phyloP scores from a whole-genome alignment of 1,140 invertebrate genomes.

The Aricia agestis region DNA sequence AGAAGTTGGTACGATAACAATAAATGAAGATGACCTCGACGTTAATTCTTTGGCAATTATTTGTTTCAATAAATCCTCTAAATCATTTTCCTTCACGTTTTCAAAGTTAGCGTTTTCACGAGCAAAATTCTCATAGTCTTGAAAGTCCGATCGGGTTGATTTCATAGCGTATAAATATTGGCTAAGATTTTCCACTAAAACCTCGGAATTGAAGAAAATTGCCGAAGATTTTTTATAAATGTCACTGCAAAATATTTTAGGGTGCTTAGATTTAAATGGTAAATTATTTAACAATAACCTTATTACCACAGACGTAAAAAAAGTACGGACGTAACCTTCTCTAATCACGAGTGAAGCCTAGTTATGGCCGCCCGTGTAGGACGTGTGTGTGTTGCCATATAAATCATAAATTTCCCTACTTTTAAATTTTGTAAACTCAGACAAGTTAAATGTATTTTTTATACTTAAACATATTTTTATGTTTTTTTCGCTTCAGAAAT shows the following conservation, averaged over 20 bases:
- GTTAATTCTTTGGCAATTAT: slow-evolving; percentile 15
- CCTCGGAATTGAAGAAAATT: not conserved
- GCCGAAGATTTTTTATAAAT: not conserved
- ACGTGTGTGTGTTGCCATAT: no score
- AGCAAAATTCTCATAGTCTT: not conserved
- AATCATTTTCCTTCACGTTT: not conserved
- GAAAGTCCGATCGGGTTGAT: not conserved
- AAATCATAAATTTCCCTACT: no score
- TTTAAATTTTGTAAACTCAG: no score
- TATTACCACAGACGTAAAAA: no score
- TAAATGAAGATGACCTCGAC: slow-evolving; percentile 30
- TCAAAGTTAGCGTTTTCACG: not conserved
- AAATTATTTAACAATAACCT: no score
- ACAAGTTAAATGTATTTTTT: no score
- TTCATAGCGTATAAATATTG: not conserved
- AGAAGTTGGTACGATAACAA: slow-evolving; percentile 34
- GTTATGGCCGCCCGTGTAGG: no score
- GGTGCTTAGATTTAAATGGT: not conserved
- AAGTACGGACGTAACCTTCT: no score
- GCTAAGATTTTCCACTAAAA: not conserved
- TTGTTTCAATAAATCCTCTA: slow-evolving; percentile 4
- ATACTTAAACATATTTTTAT: no score
- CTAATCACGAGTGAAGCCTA: no score
- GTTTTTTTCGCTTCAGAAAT: no score
- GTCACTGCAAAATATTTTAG: not conserved